These are phyloP conservation scores for Helobdella robusta DNA, from an alignment of 2,888 invertebrate species.

Conservation along the genomic window DNA sequence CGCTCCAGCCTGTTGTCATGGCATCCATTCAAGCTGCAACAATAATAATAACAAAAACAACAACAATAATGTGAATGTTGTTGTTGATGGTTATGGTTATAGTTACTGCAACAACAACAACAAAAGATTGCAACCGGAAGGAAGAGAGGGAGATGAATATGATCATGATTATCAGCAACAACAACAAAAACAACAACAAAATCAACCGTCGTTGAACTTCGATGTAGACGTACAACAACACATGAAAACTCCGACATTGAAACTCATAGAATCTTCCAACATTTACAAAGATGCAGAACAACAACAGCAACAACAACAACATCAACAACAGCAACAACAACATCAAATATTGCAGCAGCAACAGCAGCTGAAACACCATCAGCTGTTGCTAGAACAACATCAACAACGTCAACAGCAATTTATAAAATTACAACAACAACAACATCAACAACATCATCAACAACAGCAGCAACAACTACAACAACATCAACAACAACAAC, in stretches of 20 bases:
- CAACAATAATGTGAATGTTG: too few species aligned
- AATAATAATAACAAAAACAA: too few species aligned
- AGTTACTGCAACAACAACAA: not conserved
- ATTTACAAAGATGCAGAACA: constrained; percentile 7
- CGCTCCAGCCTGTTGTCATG: too few species aligned
- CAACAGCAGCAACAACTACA: not conserved
- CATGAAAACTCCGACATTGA: constrained; percentile 4
- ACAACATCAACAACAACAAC: not conserved
- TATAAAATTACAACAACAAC: not conserved
- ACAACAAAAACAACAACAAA: too few species aligned
- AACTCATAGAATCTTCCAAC: constrained; percentile 1
- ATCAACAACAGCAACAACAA: not conserved
- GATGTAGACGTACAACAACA: too few species aligned
- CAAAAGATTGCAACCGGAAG: too few species aligned
- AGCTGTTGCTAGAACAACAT: not conserved
- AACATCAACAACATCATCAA: not conserved
- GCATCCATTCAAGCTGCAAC: too few species aligned
- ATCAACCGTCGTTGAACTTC: too few species aligned
- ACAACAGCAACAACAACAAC: constrained; percentile 7
- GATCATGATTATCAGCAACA: too few species aligned
- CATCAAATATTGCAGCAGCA: not conserved
- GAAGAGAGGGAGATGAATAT: too few species aligned
- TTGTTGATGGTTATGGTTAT: too few species aligned
- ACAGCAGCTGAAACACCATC: not conserved
- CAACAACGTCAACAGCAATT: constrained; percentile 1